A percentile compares a stretch with the other conserved stretches of the same genome.
Evolutionary conservation across 2,113 vertebrate species (phyloP).

Genomic region (human (Homo sapiens)): DNA sequence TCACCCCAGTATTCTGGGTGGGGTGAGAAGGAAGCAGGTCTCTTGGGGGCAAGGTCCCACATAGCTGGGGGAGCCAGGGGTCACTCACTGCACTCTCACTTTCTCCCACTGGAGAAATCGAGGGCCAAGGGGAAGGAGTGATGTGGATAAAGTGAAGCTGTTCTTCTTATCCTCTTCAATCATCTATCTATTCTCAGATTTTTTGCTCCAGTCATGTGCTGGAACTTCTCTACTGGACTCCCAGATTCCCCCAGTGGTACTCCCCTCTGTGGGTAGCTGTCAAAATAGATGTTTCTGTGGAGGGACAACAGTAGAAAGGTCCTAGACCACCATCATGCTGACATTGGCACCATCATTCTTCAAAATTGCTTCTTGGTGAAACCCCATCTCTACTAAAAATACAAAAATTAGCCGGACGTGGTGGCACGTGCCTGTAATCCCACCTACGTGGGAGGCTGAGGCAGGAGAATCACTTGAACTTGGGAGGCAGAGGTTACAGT

Average conservation of each 20-base stretch:
- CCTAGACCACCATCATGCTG: not conserved
- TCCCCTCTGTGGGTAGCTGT: not conserved
- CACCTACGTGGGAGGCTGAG: too few relatives aligned
- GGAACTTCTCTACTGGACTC: not conserved
- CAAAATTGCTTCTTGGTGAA: not conserved
- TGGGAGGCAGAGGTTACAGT: too few relatives aligned
- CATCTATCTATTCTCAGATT: not conserved
- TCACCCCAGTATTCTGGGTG: not conserved
- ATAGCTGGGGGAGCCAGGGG: not conserved
- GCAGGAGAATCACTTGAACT: too few relatives aligned
- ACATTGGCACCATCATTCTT: not conserved
- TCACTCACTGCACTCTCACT: not conserved
- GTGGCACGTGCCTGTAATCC: too few relatives aligned
- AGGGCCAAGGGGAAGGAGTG: not conserved
- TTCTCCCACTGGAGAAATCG: not conserved
- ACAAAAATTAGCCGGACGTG: too few relatives aligned
- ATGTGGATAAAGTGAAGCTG: not conserved
- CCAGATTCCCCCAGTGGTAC: not conserved
- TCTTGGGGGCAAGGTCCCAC: not conserved
- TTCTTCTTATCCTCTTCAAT: not conserved
- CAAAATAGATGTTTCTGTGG: not conserved
- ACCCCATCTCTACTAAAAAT: too few relatives aligned
- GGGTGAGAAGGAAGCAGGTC: not conserved
- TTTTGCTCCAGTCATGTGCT: not conserved
- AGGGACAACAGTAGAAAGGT: not conserved